Evolutionary conservation across 2,888 invertebrate species (phyloP).

Genomic region (Hoplodrina ambigua): DNA sequence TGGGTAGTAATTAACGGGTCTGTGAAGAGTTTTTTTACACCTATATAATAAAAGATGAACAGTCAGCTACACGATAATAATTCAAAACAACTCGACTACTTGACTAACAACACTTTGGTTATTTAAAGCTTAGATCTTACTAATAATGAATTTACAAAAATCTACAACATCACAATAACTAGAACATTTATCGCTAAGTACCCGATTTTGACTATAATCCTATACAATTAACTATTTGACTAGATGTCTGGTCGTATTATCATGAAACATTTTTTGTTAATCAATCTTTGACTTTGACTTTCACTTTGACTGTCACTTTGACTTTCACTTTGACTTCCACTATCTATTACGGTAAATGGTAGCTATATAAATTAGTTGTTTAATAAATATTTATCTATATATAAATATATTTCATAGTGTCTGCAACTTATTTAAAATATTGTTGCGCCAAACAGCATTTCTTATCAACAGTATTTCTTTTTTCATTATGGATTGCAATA

Average conservation of each 20-base stretch:
- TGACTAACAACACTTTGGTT: constrained; percentile 60
- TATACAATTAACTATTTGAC: constrained; percentile 57
- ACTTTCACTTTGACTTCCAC: no score
- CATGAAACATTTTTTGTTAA: constrained; percentile 13
- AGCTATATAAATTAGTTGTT: no score
- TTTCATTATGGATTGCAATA: no score
- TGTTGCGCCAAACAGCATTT: no score
- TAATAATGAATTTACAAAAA: constrained; percentile 77
- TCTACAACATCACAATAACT: constrained; percentile 80
- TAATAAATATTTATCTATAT: no score
- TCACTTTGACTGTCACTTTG: no score
- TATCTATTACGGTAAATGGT: no score
- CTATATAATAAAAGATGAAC: constrained; percentile 14
- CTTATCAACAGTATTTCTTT: no score
- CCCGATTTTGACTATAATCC: constrained; percentile 68
- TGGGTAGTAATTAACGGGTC: no score
- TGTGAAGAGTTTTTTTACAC: no score
- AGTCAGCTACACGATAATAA: constrained; percentile 40
- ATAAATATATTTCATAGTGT: no score
- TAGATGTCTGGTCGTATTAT: constrained; percentile 32
- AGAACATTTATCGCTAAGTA: constrained; percentile 74
- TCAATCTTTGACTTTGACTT: not conserved
- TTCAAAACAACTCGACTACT: constrained; percentile 52
- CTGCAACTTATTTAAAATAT: no score
- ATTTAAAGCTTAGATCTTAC: constrained; percentile 71